Base-by-base conservation (phyloP, 2,113 vertebrate genomes). In the Oceanites oceanicus region DNA sequence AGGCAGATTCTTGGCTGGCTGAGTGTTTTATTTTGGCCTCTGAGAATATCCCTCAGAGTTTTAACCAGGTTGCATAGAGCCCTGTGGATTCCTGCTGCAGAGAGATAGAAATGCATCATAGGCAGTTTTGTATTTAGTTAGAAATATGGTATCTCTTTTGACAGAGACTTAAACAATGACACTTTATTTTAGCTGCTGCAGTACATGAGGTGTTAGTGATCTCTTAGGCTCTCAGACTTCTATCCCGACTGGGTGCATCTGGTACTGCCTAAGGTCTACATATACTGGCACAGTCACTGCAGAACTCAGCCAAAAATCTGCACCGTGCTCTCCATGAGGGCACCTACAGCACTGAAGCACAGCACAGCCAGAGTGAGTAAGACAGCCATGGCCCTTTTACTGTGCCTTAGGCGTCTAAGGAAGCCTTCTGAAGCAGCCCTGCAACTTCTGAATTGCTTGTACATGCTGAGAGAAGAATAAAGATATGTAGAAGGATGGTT, bases 351-450 rank as follows among this genome's bases (percentile, higher is more conserved):
- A 36, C 47, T 1, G 4, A 56, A 81, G 42, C 29, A 50, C 18
- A 36, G 30, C 26, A 40, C 34, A 71, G 50, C 22, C 26, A 34
- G 42, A 13, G 4, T 0, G 0, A 22, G 2, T 59, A 42, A 56
- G 47, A 91, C 42, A 49, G 36, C 15, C 34, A 4, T 78, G 47
- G 53, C 47, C 14, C 20, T 87, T 82, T 87, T 66, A 58, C 55
- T 58, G 18, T 74, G 49, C 36, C 56, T 55, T 49, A 80, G 19
- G 25, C 29, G 9, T 29, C 63, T 67, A 47, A 56, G 18, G 32
- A 61, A 72, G 8, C 10, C 17, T 66, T 55, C 45, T 50, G 70
- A 76, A 72, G 27, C n/a, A 66, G 26, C 32, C 12, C 17, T 50
- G 20, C 40, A 76, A 40, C 45, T 72, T 75, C 49, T 34, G 72